Percentiles rank a stretch among this genome's conserved stretches.
These are phyloP conservation scores for Tretioscincus oriximinensis DNA, from an alignment of 2,113 vertebrate species.

Conservation along the genomic window DNA sequence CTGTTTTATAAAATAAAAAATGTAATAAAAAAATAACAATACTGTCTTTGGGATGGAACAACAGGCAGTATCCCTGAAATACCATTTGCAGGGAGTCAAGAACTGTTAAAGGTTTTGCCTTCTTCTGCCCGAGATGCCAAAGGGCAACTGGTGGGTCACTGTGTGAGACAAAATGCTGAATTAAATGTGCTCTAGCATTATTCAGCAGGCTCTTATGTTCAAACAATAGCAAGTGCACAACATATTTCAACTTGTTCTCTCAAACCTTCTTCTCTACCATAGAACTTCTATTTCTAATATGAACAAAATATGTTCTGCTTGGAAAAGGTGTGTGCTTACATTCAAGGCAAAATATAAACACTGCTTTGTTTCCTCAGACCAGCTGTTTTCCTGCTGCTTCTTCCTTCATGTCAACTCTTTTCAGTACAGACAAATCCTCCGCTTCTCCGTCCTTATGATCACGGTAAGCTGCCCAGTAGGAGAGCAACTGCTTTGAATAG, in stretches of 20 bases:
- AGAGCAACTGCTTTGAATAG: background rate
- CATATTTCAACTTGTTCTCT: constrained; percentile 1
- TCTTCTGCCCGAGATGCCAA: no score
- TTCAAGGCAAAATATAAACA: constrained; percentile 4
- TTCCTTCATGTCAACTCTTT: background rate
- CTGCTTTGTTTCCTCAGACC: background rate
- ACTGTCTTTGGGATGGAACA: no score
- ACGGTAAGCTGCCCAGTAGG: background rate
- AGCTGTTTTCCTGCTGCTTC: background rate
- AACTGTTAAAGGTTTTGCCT: no score
- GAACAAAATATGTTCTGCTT: background rate
- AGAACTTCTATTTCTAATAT: background rate
- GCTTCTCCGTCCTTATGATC: background rate
- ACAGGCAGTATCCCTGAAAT: background rate
- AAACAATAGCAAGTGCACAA: background rate
- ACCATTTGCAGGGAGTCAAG: no score
- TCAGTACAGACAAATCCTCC: background rate
- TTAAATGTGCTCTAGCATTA: no score
- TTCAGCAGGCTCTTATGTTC: no score
- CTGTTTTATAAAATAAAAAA: background rate
- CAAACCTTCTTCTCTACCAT: background rate
- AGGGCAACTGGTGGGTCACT: no score
- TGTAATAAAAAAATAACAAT: no score
- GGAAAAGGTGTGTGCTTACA: background rate
- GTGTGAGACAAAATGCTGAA: no score